Evolutionary conservation across 2,113 vertebrate species (phyloP).

Genomic region (Coptodon bakossiorum): DNA sequence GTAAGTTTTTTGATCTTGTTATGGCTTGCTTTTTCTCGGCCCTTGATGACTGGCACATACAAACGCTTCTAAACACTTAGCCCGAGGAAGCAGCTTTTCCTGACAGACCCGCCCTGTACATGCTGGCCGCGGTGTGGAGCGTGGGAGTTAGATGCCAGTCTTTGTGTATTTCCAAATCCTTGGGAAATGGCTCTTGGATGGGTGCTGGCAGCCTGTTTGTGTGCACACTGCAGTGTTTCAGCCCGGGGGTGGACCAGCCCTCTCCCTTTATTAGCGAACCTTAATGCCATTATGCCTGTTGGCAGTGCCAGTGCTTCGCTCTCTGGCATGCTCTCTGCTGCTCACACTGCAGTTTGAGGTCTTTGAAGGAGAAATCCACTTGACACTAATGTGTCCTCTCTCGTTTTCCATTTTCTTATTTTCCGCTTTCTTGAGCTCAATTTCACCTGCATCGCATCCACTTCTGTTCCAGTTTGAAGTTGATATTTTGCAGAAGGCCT

Average conservation of each 20-base stretch:
- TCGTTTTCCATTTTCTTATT: neutral
- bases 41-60: neutral
- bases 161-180: slow-evolving; percentile 46
- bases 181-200: slow-evolving; percentile 43
- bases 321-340: slow-evolving; percentile 34
- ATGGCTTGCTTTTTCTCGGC: neutral
- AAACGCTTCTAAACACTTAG: neutral
- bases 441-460: neutral
- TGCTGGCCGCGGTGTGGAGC: neutral
- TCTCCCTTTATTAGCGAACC: slow-evolving; percentile 41
- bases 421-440: neutral
- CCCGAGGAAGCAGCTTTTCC: slow-evolving; percentile 29
- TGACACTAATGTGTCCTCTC: neutral
- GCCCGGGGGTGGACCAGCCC: slow-evolving; percentile 27
- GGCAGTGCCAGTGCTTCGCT: slow-evolving; percentile 25
- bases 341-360: slow-evolving; percentile 32
- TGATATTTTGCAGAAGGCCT: neutral
- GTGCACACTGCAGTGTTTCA: slow-evolving; percentile 56
- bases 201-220: slow-evolving; percentile 38
- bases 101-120: slow-evolving; percentile 10
- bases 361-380: neutral
- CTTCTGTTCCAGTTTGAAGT: neutral
- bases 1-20: slow-evolving; percentile 8
- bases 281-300: slow-evolving; percentile 56
- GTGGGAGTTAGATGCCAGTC: slow-evolving; percentile 50